Evolutionary conservation across 2,797 vertebrate genomes (phyloP), one percentile per base, ranked within the genome.

Genomic region (Prionace glauca): DNA sequence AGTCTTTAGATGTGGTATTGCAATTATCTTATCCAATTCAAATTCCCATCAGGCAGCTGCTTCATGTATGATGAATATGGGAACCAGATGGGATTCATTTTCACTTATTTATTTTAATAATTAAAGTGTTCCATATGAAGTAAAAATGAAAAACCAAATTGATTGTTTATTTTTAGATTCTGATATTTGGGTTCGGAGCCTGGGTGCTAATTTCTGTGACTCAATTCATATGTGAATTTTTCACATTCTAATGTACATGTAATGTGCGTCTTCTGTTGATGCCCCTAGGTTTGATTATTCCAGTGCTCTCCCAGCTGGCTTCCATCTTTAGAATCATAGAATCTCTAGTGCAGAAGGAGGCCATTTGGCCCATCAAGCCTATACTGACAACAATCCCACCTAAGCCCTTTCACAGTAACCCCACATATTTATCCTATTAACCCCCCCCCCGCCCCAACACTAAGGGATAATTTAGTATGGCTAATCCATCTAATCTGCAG

Each of bases 91-190:
- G 93, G 45, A 41, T 95, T 95, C 71, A 56, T 14, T 60, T 56
- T 56, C 29, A n/a, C 29, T 60, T 95, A n/a, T 77, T 95, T 77
- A 77, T 95, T 95, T 95, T 77, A 50, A 95, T 56, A 95, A 60
- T n/a, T n/a, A 77, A 95, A 95, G 93, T 95, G 93, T 94, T 94
- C 93, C 93, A 94, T 41, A 94, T 94, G 71, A 94, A 56, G 26
- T 95, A 29, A 56, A 77, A 95, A 77, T 22, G 32, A 14, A 50
- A 77, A 72, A 56, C 45, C 50, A 69, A 56, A 56, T 20, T 4
- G 16, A 50, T 50, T 94, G 93, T 94, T 74, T 94, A 56, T 95
- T 72, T 95, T 95, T 8, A 20, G 45, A n/a, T 32, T 95, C 41
- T 26, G 41, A 32, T 60, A 94, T 94, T 71, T 94, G 36, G 67